Evolutionary conservation across 2,113 vertebrate species (phyloP).

Genomic region (Eptesicus fuscus): DNA sequence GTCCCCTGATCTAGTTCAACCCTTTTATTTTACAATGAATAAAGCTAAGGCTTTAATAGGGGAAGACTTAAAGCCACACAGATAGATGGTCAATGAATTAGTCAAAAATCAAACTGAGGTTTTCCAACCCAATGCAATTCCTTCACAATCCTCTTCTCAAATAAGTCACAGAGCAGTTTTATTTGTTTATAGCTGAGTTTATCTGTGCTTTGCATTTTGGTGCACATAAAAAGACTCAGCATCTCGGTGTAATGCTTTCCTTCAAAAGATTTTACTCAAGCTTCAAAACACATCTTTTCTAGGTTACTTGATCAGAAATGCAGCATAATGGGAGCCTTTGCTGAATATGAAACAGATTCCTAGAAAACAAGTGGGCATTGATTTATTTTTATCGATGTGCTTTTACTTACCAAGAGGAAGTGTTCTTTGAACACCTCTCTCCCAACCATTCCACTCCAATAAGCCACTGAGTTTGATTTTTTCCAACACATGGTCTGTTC

Average conservation of each 20-base stretch:
- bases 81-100: neutral
- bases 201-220: neutral
- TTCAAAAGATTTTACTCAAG: neutral
- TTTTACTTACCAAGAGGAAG: slow-evolving; percentile 71
- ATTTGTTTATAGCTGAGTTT: neutral
- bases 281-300: neutral
- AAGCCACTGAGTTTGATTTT: slow-evolving; percentile 61
- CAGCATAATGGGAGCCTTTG: slow-evolving; percentile 45
- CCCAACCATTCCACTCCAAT: slow-evolving; percentile 60
- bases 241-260: neutral
- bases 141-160: neutral
- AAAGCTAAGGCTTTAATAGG: neutral
- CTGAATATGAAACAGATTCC: slow-evolving; percentile 70
- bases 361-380: slow-evolving; percentile 70
- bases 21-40: neutral
- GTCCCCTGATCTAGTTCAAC: neutral
- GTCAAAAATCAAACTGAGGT: neutral
- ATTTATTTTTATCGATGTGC: slow-evolving; percentile 72
- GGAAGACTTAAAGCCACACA: neutral
- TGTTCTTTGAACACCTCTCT: slow-evolving; percentile 65
- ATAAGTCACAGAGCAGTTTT: neutral
- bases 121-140: neutral
- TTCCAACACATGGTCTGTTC: slow-evolving; percentile 12
- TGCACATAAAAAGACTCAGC: neutral
- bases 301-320: slow-evolving; percentile 15